Percentiles rank a stretch among this genome's conserved stretches.
Evolutionary conservation across 2,113 vertebrate species (phyloP).

Genomic region (Tyrannus savana): DNA sequence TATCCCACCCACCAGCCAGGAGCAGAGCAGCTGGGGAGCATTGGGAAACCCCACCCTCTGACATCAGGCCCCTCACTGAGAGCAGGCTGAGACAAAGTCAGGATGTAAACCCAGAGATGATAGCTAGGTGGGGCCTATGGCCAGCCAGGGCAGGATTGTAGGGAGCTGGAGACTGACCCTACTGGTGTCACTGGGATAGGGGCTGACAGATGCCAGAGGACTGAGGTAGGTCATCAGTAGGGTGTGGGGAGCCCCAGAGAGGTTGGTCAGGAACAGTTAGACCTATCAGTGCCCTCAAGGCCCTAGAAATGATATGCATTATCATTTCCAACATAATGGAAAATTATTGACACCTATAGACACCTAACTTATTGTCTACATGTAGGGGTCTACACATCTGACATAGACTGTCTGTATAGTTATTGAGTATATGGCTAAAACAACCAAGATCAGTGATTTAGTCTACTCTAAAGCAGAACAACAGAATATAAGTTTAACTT

Average conservation of each 20-base stretch:
- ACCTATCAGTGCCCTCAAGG: too few species aligned
- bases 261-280: neutral
- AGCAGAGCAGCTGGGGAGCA: neutral
- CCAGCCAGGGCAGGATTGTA: accelerated
- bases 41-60: accelerated
- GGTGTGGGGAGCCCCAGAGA: accelerated
- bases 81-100: accelerated
- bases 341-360: neutral
- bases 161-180: neutral
- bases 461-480: neutral
- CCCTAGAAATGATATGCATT: too few species aligned
- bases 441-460: neutral
- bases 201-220: neutral
- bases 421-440: neutral
- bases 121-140: accelerated
- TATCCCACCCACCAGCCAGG: neutral
- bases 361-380: accelerated
- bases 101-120: accelerated
- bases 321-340: too few species aligned
- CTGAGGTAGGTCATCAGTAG: neutral
- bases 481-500: neutral
- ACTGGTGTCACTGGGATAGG: accelerated
- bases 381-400: neutral
- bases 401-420: neutral
- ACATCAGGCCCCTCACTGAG: accelerated